phyloP scores from a whole-genome alignment of 2,113 vertebrate genomes.

The Micromys minutus region DNA sequence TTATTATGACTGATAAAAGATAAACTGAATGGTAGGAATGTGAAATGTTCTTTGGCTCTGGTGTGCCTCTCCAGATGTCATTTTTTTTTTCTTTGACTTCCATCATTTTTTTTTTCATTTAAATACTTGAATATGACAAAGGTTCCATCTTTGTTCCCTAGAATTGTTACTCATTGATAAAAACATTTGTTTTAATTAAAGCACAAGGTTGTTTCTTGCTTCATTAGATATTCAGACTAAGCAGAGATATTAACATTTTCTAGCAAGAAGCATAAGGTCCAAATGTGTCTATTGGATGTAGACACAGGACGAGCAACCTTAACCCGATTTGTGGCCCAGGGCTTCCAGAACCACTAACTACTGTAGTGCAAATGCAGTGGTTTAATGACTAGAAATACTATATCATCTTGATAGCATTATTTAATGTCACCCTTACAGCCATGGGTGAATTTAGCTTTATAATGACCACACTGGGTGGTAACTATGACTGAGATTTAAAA shows the following conservation, averaged over 20 bases:
- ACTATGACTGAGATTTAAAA: neutral
- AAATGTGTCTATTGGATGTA: neutral
- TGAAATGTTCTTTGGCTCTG: neutral
- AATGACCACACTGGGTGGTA: neutral
- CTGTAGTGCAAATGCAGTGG: neutral
- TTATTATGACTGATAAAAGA: slow-evolving; percentile 62
- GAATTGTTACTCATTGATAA: neutral
- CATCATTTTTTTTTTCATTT: neutral
- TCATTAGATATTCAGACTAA: neutral
- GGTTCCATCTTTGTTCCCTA: neutral
- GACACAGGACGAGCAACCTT: accelerated
- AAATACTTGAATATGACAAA: neutral
- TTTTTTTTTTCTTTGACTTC: neutral
- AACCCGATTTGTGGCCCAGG: too few species aligned
- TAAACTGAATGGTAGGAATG: neutral
- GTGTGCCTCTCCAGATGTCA: neutral
- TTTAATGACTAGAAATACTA: slow-evolving; percentile 12
- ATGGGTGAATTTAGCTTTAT: neutral
- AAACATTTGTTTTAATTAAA: neutral
- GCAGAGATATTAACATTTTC: neutral
- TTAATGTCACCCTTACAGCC: neutral
- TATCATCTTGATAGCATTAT: neutral
- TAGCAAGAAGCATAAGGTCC: neutral
- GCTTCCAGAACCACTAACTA: neutral
- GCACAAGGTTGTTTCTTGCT: neutral